Base-by-base conservation (phyloP, 2,113 vertebrate species). In the Oreochromis niloticus region DNA sequence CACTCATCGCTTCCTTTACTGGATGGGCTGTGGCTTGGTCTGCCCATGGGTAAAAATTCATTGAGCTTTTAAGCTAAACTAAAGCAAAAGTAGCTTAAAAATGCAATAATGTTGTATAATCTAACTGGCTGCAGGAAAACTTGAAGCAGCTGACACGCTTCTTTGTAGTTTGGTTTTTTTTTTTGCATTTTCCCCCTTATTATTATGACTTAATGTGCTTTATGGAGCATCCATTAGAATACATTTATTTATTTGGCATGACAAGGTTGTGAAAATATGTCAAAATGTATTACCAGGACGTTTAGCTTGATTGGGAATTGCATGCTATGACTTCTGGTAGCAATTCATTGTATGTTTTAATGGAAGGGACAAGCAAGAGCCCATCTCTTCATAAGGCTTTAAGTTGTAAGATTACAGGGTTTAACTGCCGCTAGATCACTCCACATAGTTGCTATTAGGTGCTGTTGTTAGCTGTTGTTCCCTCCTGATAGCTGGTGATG, bases 1-100 rank as follows among this genome's bases (percentile, higher is more conserved):
- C 66, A 59, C 78, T 85, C 86, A 83, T 92, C 83, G 81, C 81
- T 82, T 27, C 27, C n/a, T 81, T 82, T 80, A 82, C 34, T 68
- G 78, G 48, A 63, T 36, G 27, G 68, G 11, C 80, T 57, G 80
- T n/a, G 24, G 48, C 14, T 83, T 87, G 87, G 36, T 79, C 81
- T 68, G 83, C 86, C 87, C 55, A 39, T 92, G 89, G 87, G 43
- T 91, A 59, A 93, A 91, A 90, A 36, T 86, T 89, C 4, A 95
- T 85, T 89, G 79, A 89, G 83, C 39, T 61, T 90, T 90, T 87
- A 91, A 88, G 93, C 54, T 22, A 48, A 54, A 79, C 22, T 6
- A 1, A 81, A 78, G 30, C 88, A 66, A 63, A 50, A 57, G 66
- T 30, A n/a, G 41, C 43, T 84, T 85, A 46, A 87, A 88, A 87